Base-by-base conservation (phyloP, 2,888 invertebrate genomes). In the Villa cingulata region DNA sequence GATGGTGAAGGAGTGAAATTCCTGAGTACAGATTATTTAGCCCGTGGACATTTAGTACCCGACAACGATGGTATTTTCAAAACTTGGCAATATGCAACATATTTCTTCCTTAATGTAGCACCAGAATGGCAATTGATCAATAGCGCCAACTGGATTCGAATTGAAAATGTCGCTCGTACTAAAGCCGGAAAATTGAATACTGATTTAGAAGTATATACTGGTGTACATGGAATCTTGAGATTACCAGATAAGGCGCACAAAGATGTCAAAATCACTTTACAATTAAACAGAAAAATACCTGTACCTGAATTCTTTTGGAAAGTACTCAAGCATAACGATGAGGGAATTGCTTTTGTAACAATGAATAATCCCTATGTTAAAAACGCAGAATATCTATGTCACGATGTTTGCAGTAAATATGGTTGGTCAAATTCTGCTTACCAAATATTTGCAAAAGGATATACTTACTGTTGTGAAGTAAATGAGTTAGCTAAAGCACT, bases 111-210 rank as follows among this genome's bases (percentile, higher is more conserved):
- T 17, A 74, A 74, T 52, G 63, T 62, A 2, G 64, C 62, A 15
- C 73, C 73, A 1, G 71, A 73, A 52, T 74, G 72, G 72, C 68
- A 68, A 56, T 55, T 55, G 10, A 23, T 73, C 36, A 74, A 73
- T 53, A 63, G 57, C 14, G 72, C 70, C 14, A 72, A 72, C 55
- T 74, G 73, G 73, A 59, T 62, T 43, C 57, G 57, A 6, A 53
- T 73, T 3, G 73, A 74, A 59, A 56, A 57, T 23, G 57, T 63
- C 32, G 58, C 68, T 3, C 56, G 73, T 51, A 63, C 60, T 48
- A 46, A 63, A 10, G 70, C 72, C 4, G 58, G 54, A 19, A 51
- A 53, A 5, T 59, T 63, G 32, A 56, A 59, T 19, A 52, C 58
- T 37, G 59, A 62, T 43, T 56, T 72, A 16, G 57, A 56, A 7